Evolutionary conservation across 1,140 invertebrate genomes (phyloP).

Genomic region (Drosophila auraria): DNA sequence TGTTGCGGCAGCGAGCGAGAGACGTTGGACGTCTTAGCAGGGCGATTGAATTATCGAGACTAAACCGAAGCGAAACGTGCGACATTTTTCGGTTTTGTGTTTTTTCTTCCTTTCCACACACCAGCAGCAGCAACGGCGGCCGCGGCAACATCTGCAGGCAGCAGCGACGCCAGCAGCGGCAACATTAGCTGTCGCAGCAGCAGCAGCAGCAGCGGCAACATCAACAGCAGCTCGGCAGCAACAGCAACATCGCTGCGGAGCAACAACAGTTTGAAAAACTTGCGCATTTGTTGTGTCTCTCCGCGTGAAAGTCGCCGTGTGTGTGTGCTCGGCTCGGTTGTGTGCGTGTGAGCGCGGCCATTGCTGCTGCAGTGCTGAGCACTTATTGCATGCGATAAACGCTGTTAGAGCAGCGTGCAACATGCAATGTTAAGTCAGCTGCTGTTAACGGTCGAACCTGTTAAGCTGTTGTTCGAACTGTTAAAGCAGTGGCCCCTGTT

Average conservation of each 20-base stretch:
- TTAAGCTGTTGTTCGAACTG: slow-evolving; percentile 49
- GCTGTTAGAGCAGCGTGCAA: slow-evolving; percentile 6
- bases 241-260: slow-evolving; percentile 16
- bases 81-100: slow-evolving; percentile 79
- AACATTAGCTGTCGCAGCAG: slow-evolving; percentile 23
- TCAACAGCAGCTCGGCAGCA: slow-evolving; percentile 18
- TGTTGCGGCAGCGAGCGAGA: slow-evolving; percentile 22
- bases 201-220: slow-evolving; percentile 22
- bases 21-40: slow-evolving; percentile 76
- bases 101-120: slow-evolving; percentile 68
- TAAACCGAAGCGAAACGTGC: slow-evolving; percentile 81
- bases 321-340: neutral
- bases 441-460: slow-evolving; percentile 49
- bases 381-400: slow-evolving; percentile 71
- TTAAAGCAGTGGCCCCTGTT: slow-evolving; percentile 20
- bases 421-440: slow-evolving; percentile 24
- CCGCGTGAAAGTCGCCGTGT: slow-evolving; percentile 26
- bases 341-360: slow-evolving; percentile 38
- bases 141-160: slow-evolving; percentile 22
- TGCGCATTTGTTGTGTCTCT: slow-evolving; percentile 46
- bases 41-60: slow-evolving; percentile 82
- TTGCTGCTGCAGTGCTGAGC: slow-evolving; percentile 23
- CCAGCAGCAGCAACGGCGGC: slow-evolving; percentile 25
- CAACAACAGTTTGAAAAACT: slow-evolving; percentile 49
- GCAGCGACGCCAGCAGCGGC: slow-evolving; percentile 24